A percentile compares a stretch with the other conserved stretches of the same genome.
phyloP scores from a whole-genome alignment of 2,797 vertebrate genomes.

The Mormyrus hasselquistii region DNA sequence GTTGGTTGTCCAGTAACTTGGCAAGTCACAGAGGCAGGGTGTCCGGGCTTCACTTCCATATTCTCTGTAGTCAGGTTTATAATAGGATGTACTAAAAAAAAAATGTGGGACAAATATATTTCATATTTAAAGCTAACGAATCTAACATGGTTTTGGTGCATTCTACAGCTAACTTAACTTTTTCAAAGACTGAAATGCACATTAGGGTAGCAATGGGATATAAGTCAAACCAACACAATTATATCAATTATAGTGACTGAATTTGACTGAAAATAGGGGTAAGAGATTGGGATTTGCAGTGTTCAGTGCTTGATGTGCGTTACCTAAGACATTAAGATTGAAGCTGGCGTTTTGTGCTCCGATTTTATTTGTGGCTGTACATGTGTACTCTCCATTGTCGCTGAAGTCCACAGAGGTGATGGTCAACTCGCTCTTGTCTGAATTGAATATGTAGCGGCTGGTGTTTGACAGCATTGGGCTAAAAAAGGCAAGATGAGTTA shows the following conservation, averaged over 20 bases:
- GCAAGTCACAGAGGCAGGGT: constrained; percentile 51
- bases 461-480: constrained; percentile 49
- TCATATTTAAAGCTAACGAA: background rate
- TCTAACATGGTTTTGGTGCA: background rate
- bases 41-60: constrained; percentile 34
- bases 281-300: background rate
- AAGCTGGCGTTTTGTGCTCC: constrained; percentile 39
- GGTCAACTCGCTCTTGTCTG: constrained; percentile 58
- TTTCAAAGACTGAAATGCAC: background rate
- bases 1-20: constrained; percentile 60
- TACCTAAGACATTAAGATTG: constrained; percentile 60
- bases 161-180: background rate
- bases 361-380: constrained; percentile 60
- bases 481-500: background rate
- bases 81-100: constrained; percentile 52
- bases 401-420: constrained; percentile 49
- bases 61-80: constrained; percentile 46
- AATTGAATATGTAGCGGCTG: constrained; percentile 58
- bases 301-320: background rate
- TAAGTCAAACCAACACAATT: background rate
- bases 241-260: background rate
- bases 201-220: background rate
- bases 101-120: background rate
- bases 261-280: background rate
- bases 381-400: constrained; percentile 59